These are phyloP conservation scores for Anoncus sp. DNA, from an alignment of 2,888 invertebrate genomes.

Conservation along the genomic window DNA sequence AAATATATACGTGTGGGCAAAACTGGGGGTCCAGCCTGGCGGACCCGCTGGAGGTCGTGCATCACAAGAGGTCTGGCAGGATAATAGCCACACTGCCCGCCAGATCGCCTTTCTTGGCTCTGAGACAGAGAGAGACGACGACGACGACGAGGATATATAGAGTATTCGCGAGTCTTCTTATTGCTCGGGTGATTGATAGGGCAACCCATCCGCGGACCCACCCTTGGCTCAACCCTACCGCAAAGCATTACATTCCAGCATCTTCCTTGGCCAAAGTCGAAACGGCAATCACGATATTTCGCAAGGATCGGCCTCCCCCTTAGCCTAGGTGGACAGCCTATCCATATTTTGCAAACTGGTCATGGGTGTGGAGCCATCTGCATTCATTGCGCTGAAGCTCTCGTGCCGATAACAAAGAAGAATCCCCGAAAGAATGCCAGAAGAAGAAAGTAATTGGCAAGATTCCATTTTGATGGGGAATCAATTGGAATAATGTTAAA, in stretches of 20 bases:
- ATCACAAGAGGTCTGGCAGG: slow-evolving; percentile 82
- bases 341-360: slow-evolving; percentile 9
- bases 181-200: slow-evolving; percentile 81
- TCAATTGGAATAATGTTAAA: too few relatives aligned
- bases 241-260: too few relatives aligned
- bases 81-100: slow-evolving; percentile 79
- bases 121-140: slow-evolving; percentile 36
- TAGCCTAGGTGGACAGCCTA: too few relatives aligned
- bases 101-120: slow-evolving; percentile 67
- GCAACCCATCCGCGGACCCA: slow-evolving; percentile 71
- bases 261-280: too few relatives aligned
- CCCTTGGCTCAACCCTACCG: slow-evolving; percentile 49
- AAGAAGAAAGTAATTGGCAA: too few relatives aligned
- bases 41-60: slow-evolving; percentile 79
- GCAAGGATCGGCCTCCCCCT: too few relatives aligned
- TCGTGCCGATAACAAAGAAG: too few relatives aligned
- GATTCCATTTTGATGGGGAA: too few relatives aligned
- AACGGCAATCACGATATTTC: slow-evolving; percentile 69
- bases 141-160: neutral
- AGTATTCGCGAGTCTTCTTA: slow-evolving; percentile 74
- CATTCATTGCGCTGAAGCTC: too few relatives aligned
- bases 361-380: too few relatives aligned
- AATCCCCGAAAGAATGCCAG: too few relatives aligned
- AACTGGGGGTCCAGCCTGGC: slow-evolving; percentile 71
- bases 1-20: neutral